phyloP scores from a whole-genome alignment of 2,888 invertebrate genomes.

The Rhamnusium bicolor region DNA sequence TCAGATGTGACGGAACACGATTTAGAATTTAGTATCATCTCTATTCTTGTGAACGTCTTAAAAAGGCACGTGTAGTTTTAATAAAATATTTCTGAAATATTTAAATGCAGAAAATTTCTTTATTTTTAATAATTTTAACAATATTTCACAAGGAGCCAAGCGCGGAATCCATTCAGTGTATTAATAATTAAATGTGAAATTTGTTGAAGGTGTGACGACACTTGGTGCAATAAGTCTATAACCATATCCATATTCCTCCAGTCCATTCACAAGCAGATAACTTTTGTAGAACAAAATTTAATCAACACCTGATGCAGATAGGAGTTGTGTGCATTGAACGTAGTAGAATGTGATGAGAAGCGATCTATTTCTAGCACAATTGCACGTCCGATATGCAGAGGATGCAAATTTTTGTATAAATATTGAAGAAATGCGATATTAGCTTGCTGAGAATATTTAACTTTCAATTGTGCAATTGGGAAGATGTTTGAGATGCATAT shows the following conservation, averaged over 20 bases:
- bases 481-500: conserved; percentile 12
- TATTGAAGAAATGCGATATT: conserved; percentile 53
- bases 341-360: conserved; percentile 58
- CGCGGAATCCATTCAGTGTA: neutral
- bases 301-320: conserved; percentile 56
- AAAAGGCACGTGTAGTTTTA: no score
- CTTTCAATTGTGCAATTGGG: conserved; percentile 30
- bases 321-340: conserved; percentile 57
- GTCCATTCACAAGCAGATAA: conserved; percentile 53
- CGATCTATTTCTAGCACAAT: conserved; percentile 51
- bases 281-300: conserved; percentile 51
- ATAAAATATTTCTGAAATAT: no score
- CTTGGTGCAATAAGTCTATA: conserved; percentile 21
- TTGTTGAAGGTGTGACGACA: neutral
- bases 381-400: conserved; percentile 42
- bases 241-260: conserved; percentile 11
- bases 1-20: no score
- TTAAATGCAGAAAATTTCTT: no score
- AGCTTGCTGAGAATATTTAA: conserved; percentile 33
- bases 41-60: no score
- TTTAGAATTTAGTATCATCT: no score
- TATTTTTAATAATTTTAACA: no score
- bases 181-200: neutral
- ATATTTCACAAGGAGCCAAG: no score
- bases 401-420: conserved; percentile 52